Base-by-base conservation (phyloP, 2,888 invertebrate genomes). In the Drosophila eohydei region DNA sequence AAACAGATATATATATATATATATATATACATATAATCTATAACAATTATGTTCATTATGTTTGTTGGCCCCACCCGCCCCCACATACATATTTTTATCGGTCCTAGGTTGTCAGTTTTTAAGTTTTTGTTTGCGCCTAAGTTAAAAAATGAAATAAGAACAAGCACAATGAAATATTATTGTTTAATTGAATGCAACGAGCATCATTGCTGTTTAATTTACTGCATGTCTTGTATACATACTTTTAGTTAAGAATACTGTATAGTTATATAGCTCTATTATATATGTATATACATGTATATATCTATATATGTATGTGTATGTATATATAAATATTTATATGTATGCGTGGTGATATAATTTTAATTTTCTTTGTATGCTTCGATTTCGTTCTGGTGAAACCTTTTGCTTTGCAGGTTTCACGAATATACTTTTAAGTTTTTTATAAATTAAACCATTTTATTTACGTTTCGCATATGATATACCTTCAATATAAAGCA, bases 301-400 rank as follows among this genome's bases (percentile, higher is more conserved):
- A 21, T 21, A 21, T 21, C 21, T 21, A 64, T 62, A 63, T 68
- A 71, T 44, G 26, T 21, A 14, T 30, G 5, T 41, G 69, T 54
- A 75, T 63, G 68, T 74, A 81, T 80, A 72, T 36, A 32, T 7
- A 71, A 26, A 52, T n/a, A 41, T 32, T 5, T 46, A 71, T 46
- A 74, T 65, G 67, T 75, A 83, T 81, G 79, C 82, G 84, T 82
- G 88, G 91, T 91, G 91, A 89, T 89, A 89, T 89, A 89, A 90
- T 91, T 89, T 88, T 88, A 85, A 88, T 86, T 90, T 80, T 71
- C 71, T 62, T 84, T 89, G 65, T 80, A 83, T 83, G 68, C 63
- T 74, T 75, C 78, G 64, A 72, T 80, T 79, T 69, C 34, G 43
- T 76, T 77, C 40, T 48, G 61, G 54, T 56, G 12, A 59, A 67